Conservation (phyloP, 2,888 invertebrate species). For the Periphyllus acericola region DNA sequence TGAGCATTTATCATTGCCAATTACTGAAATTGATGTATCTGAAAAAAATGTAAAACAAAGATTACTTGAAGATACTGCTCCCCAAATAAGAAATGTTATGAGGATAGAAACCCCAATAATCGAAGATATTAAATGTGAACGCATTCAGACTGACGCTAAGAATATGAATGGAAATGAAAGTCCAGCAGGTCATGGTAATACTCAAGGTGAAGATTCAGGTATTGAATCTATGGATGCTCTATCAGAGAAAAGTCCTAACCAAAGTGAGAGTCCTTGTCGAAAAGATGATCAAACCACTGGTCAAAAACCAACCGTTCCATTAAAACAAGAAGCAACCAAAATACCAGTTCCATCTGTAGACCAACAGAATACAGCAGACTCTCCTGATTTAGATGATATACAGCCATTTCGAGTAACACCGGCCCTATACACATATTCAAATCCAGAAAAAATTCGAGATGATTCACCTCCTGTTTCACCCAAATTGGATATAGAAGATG, state of each 20-base stretch:
- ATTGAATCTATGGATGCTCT: conserved; percentile 93
- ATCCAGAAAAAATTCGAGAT: conserved; percentile 74
- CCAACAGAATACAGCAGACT: conserved; percentile 54
- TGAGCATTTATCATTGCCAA: conserved; percentile 58
- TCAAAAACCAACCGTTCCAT: conserved; percentile 32
- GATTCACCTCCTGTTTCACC: conserved; percentile 67
- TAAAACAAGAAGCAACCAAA: conserved; percentile 54
- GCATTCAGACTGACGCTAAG: conserved; percentile 62
- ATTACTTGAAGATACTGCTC: conserved; percentile 69
- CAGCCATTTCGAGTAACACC: conserved; percentile 78
- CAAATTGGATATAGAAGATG: conserved; percentile 58
- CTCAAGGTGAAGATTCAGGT: conserved; percentile 87
- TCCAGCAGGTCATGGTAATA: conserved; percentile 65
- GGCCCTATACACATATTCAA: conserved; percentile 81
- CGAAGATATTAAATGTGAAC: conserved; percentile 62
- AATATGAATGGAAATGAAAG: conserved; percentile 63
- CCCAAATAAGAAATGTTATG: conserved; percentile 52
- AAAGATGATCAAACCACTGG: conserved; percentile 66
- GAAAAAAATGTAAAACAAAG: conserved; percentile 74
- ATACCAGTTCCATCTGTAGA: conserved; percentile 37
- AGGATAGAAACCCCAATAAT: conserved; percentile 56
- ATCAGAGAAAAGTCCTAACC: conserved; percentile 92
- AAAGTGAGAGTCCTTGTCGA: conserved; percentile 70
- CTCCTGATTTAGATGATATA: conserved; percentile 70
- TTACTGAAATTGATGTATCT: conserved; percentile 68